These are phyloP conservation scores for Rhabdophis nuchalis DNA, from an alignment of 2,797 vertebrate genomes.

Conservation along the genomic window DNA sequence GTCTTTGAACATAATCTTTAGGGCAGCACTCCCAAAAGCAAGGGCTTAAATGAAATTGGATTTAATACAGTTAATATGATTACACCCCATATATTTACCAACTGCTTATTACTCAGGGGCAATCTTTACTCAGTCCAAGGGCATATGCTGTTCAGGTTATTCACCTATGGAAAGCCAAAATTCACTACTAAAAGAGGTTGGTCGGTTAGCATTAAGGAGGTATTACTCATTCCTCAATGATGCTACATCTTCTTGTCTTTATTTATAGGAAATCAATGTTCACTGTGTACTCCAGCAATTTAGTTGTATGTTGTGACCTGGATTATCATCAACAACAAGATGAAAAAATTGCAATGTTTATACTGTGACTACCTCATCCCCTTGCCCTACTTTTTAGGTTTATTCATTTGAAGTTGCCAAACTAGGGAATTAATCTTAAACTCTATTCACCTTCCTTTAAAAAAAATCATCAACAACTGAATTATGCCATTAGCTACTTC, in stretches of 20 bases:
- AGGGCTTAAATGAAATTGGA: not conserved
- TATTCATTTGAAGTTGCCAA: not conserved
- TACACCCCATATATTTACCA: not conserved
- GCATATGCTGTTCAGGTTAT: not conserved
- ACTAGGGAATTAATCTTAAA: not conserved
- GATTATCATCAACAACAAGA: not conserved
- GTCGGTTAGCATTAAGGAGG: not conserved
- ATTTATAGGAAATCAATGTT: not conserved
- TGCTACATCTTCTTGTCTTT: not conserved
- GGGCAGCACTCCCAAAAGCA: not conserved
- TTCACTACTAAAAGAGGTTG: not conserved
- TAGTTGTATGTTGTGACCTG: not conserved
- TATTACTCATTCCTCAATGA: not conserved
- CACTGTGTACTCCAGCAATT: not conserved
- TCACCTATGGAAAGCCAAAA: not conserved
- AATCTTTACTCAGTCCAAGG: not conserved
- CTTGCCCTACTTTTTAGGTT: not conserved
- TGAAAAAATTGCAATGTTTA: too few species aligned
- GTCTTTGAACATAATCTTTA: not conserved
- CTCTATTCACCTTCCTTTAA: not conserved
- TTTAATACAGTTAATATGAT: not conserved
- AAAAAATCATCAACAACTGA: too few species aligned
- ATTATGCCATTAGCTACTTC: not conserved
- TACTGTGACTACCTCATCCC: not conserved
- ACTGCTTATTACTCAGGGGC: not conserved